phyloP scores from a whole-genome alignment of 2,888 invertebrate genomes.

The Lasioglossum morio region DNA sequence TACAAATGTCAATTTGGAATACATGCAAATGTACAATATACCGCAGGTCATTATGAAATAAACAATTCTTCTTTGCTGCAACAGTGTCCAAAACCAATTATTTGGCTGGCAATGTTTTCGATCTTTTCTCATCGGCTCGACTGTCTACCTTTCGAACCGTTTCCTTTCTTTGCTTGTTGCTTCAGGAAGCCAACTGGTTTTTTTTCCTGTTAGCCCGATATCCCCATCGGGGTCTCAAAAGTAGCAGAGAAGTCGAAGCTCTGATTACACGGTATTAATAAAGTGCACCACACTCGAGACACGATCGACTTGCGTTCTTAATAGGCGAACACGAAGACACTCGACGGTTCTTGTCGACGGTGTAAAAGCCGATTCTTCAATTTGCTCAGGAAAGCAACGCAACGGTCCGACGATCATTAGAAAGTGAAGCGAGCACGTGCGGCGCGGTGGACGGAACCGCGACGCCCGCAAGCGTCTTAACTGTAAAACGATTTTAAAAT shows the following conservation, averaged over 20 bases:
- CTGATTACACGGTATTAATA: not conserved
- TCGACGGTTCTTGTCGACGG: not conserved
- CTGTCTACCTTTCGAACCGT: not conserved
- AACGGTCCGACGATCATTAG: slow-evolving; percentile 15
- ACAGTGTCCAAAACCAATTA: no score
- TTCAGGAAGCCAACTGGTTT: not conserved
- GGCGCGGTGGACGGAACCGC: not conserved
- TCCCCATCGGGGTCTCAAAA: not conserved
- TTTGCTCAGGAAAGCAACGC: not conserved
- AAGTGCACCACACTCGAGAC: not conserved
- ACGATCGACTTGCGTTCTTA: not conserved
- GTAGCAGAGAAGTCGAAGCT: not conserved
- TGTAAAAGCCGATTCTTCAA: not conserved
- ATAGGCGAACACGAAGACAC: not conserved
- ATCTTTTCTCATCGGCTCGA: not conserved
- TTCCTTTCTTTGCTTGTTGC: not conserved
- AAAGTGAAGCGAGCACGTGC: slow-evolving; percentile 17
- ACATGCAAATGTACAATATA: no score
- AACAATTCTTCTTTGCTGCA: no score
- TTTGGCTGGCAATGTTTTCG: not conserved
- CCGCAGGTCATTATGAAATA: no score
- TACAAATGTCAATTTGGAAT: no score
- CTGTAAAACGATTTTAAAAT: slow-evolving; percentile 20
- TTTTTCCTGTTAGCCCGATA: not conserved
- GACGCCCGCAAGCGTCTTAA: slow-evolving; percentile 6